Evolutionary conservation across 2,888 invertebrate species (phyloP), one percentile per base, ranked within the genome.

Genomic region (Agrenia bidenticulata): DNA sequence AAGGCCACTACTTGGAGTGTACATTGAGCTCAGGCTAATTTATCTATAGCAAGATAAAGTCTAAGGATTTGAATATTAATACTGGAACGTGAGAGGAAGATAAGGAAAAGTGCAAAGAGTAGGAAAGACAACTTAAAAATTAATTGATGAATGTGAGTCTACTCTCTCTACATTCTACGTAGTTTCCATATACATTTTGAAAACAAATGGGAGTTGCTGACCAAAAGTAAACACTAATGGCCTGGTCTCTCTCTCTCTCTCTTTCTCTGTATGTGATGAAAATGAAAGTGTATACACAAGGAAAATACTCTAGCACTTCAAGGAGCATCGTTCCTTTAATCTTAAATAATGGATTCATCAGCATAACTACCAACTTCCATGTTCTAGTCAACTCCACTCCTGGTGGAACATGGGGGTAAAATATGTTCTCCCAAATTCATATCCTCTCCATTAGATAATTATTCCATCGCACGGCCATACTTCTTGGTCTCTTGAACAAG

Each of bases 261-360:
- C n/a, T n/a, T n/a, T n/a, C n/a, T n/a, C n/a, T n/a, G n/a, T n/a
- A n/a, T 7, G 32, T 32, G 32, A 4, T 32, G 32, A 4, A 7
- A 32, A 4, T 32, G 32, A 32, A 32, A 4, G 32, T 32, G 32
- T 7, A 32, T 7, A 32, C 11, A 11, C 32, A 32, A 32, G 5
- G 32, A n/a, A n/a, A n/a, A n/a, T n/a, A 11, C 32, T 32, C 32
- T 32, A 32, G 32, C 32, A 4, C 32, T 32, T n/a, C n/a, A n/a
- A n/a, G n/a, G n/a, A n/a, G n/a, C n/a, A n/a, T n/a, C n/a, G n/a
- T n/a, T 45, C 17, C 45, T 45, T 45, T 45, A 45, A 45, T 45
- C 45, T 45, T 45, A 45, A 45, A 45, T 45, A 45, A 45, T 45
- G 45, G 45, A 45, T 45, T 45, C 45, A 45, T 45, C 45, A 45